A percentile compares a stretch with the other conserved stretches of the same genome.
phyloP scores from a whole-genome alignment of 1,140 invertebrate genomes.

The Leptonema lineaticorne region DNA sequence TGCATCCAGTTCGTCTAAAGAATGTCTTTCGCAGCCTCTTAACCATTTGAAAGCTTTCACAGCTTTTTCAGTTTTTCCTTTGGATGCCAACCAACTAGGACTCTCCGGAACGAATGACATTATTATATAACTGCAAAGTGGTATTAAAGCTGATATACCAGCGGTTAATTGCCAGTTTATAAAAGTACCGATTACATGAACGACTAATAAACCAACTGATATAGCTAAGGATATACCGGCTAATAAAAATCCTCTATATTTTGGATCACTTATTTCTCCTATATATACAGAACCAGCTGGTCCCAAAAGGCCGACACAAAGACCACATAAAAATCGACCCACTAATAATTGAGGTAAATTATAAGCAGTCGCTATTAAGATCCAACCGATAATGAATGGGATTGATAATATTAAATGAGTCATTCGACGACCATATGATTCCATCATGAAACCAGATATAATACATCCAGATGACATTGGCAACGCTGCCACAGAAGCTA shows the following conservation, averaged over 20 bases:
- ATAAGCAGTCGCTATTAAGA: constrained; percentile 58
- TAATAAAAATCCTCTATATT: constrained; percentile 60
- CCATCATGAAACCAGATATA: constrained; percentile 62
- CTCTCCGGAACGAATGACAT: constrained; percentile 66
- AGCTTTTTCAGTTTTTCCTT: constrained; percentile 56
- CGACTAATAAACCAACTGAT: constrained; percentile 57
- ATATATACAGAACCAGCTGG: constrained; percentile 58
- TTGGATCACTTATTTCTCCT: constrained; percentile 60
- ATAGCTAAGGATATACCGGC: constrained; percentile 58
- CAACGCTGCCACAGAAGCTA: constrained; percentile 60
- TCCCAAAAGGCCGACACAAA: constrained; percentile 57
- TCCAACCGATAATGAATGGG: constrained; percentile 68
- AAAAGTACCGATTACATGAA: constrained; percentile 62
- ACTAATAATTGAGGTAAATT: constrained; percentile 57
- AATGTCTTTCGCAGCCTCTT: constrained; percentile 53
- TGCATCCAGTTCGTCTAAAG: constrained; percentile 53
- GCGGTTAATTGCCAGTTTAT: constrained; percentile 61
- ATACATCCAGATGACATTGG: constrained; percentile 63
- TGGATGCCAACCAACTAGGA: constrained; percentile 66
- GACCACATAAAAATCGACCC: constrained; percentile 68
- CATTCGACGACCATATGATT: constrained; percentile 65
- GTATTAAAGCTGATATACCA: constrained; percentile 55
- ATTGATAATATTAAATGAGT: constrained; percentile 62
- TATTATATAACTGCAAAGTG: constrained; percentile 52
- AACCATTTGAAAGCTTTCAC: constrained; percentile 56